Percentiles rank a stretch among this genome's conserved stretches.
phyloP scores from a whole-genome alignment of 2,888 invertebrate genomes.

The Monoplex corrugatus region DNA sequence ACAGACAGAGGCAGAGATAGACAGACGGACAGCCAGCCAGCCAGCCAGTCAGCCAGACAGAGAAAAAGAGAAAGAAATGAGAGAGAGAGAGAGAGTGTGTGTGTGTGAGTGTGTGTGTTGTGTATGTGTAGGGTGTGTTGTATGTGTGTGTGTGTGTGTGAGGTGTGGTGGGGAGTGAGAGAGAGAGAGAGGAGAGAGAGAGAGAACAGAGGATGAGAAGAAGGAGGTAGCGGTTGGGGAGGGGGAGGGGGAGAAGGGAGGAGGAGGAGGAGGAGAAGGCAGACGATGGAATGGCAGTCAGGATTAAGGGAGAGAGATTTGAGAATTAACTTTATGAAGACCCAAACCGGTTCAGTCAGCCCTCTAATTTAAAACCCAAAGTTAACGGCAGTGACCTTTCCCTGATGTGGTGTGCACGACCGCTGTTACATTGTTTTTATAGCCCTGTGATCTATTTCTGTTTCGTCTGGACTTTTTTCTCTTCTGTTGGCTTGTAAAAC shows the following conservation, averaged over 20 bases:
- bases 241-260: not conserved
- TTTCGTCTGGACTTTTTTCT: too few relatives aligned
- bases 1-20: not conserved
- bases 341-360: too few relatives aligned
- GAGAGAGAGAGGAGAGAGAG: not conserved
- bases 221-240: not conserved
- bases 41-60: too few relatives aligned
- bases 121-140: too few relatives aligned
- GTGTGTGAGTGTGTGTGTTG: not conserved
- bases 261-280: not conserved
- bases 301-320: not conserved
- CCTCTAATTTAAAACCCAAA: too few relatives aligned
- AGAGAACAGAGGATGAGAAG: not conserved
- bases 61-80: not conserved
- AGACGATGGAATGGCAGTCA: not conserved
- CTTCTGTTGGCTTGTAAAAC: too few relatives aligned
- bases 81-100: slow-evolving; percentile 13
- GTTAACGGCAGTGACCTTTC: too few relatives aligned
- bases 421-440: too few relatives aligned
- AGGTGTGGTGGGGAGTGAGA: not conserved
- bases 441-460: too few relatives aligned
- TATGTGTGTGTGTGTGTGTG: too few relatives aligned
- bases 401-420: too few relatives aligned
- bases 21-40: not conserved
- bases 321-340: too few relatives aligned